These are phyloP conservation scores for Melanaphis sacchari DNA, from an alignment of 1,140 invertebrate species.

Conservation along the genomic window DNA sequence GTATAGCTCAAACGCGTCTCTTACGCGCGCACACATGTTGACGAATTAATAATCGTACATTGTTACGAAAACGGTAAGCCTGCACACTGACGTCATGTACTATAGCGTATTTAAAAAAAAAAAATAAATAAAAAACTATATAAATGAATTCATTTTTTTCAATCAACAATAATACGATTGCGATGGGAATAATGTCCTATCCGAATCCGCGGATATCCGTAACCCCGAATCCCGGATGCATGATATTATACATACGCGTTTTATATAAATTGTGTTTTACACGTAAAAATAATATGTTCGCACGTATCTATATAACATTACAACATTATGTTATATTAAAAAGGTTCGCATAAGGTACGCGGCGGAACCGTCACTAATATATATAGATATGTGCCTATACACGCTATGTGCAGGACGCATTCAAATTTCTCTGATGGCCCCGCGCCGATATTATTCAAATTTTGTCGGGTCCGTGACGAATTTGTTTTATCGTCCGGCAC, in stretches of 20 bases:
- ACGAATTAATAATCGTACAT: background rate
- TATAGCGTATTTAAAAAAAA: background rate
- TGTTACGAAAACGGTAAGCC: background rate
- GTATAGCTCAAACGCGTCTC: background rate
- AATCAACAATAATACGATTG: background rate
- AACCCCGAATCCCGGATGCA: too few species aligned
- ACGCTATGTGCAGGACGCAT: background rate
- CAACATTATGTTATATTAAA: background rate
- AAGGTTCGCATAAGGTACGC: background rate
- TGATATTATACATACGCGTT: background rate
- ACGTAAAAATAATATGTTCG: background rate
- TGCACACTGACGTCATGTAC: background rate
- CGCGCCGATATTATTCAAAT: slow-evolving; percentile 15
- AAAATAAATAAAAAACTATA: background rate
- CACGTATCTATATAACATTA: background rate
- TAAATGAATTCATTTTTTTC: background rate
- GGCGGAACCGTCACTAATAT: slow-evolving; percentile 17
- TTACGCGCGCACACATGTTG: background rate
- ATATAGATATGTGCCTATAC: too few species aligned
- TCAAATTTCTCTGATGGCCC: background rate
- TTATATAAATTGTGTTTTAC: too few species aligned
- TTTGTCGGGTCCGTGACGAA: slow-evolving; percentile 46
- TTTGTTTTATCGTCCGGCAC: slow-evolving; percentile 57
- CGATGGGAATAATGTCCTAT: background rate
- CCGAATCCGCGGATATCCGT: background rate